Conservation (phyloP, 1,140 invertebrate species). For the Pissodes strobi region DNA sequence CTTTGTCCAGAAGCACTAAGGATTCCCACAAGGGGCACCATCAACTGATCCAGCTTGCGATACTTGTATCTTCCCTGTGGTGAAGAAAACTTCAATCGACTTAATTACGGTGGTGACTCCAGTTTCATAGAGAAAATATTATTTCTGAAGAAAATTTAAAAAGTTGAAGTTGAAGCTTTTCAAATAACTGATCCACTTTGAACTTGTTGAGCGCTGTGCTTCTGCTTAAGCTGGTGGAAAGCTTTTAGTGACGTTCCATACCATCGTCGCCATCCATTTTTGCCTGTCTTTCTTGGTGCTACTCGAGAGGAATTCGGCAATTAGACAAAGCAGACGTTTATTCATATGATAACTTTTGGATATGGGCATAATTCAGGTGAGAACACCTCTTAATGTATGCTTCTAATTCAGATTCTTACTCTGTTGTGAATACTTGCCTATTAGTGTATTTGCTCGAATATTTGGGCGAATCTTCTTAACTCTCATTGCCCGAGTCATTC, state of each 20-base stretch:
- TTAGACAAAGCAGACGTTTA: slow-evolving; percentile 38
- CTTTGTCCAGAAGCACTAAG: slow-evolving; percentile 24
- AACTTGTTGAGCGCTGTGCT: slow-evolving; percentile 54
- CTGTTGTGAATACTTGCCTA: slow-evolving; percentile 26
- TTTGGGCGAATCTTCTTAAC: slow-evolving; percentile 5
- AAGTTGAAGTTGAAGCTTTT: background rate
- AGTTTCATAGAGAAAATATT: too few relatives aligned
- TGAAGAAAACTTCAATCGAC: too few relatives aligned
- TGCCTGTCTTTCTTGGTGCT: slow-evolving; percentile 48
- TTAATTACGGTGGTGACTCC: slow-evolving; percentile 32
- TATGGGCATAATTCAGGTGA: slow-evolving; percentile 30
- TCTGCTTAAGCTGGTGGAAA: too few relatives aligned
- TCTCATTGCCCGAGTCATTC: slow-evolving; percentile 7
- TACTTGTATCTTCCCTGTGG: slow-evolving; percentile 22
- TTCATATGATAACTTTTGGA: slow-evolving; percentile 43
- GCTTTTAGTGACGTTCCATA: slow-evolving; percentile 47
- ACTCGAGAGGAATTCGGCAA: slow-evolving; percentile 44
- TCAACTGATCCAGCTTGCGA: slow-evolving; percentile 35
- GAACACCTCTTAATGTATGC: too few relatives aligned
- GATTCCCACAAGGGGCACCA: too few relatives aligned
- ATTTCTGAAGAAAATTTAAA: background rate
- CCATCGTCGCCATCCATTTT: slow-evolving; percentile 50
- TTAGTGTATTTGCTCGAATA: slow-evolving; percentile 22
- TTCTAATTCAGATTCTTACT: slow-evolving; percentile 39
- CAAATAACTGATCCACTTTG: slow-evolving; percentile 20